phyloP scores from a whole-genome alignment of 2,888 invertebrate species.

The Drosophila birchii region DNA sequence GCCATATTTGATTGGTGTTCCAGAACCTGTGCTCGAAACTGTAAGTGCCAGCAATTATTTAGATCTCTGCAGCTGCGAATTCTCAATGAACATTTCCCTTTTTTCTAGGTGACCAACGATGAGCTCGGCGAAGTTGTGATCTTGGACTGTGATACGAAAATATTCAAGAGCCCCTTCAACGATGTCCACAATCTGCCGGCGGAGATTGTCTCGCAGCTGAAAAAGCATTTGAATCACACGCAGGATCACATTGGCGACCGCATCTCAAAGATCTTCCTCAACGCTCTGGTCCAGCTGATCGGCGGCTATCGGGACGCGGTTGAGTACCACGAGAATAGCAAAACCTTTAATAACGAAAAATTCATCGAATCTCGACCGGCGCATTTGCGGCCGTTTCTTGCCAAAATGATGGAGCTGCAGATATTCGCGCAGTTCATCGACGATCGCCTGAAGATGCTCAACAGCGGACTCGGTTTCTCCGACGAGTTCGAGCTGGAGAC shows the following conservation, averaged over 20 bases:
- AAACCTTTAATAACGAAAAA: constrained; percentile 93
- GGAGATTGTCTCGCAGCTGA: constrained; percentile 90
- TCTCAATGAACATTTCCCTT: neutral
- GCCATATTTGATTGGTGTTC: constrained; percentile 99
- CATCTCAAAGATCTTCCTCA: constrained; percentile 95
- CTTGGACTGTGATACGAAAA: constrained; percentile 96
- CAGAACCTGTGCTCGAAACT: constrained; percentile 90
- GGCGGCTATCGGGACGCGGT: constrained; percentile 97
- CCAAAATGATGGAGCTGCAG: constrained; percentile 95
- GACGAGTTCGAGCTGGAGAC: constrained; percentile 98
- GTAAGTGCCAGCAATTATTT: constrained; percentile 51
- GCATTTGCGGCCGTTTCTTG: constrained; percentile 94
- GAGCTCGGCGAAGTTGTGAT: constrained; percentile 98
- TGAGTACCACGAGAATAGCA: constrained; percentile 89
- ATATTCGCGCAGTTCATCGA: constrained; percentile 98
- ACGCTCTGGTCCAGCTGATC: constrained; percentile 95
- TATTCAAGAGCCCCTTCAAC: constrained; percentile 93
- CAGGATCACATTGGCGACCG: constrained; percentile 93
- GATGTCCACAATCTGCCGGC: constrained; percentile 95
- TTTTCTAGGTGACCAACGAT: constrained; percentile 87
- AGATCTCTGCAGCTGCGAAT: too few species aligned
- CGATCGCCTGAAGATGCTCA: constrained; percentile 95
- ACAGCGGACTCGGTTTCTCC: constrained; percentile 95
- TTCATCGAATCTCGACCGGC: constrained; percentile 94
- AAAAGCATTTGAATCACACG: constrained; percentile 83